Evolutionary conservation across 2,888 invertebrate genomes (phyloP), one percentile per base, ranked within the genome.

Genomic region (Hetaerina titia): DNA sequence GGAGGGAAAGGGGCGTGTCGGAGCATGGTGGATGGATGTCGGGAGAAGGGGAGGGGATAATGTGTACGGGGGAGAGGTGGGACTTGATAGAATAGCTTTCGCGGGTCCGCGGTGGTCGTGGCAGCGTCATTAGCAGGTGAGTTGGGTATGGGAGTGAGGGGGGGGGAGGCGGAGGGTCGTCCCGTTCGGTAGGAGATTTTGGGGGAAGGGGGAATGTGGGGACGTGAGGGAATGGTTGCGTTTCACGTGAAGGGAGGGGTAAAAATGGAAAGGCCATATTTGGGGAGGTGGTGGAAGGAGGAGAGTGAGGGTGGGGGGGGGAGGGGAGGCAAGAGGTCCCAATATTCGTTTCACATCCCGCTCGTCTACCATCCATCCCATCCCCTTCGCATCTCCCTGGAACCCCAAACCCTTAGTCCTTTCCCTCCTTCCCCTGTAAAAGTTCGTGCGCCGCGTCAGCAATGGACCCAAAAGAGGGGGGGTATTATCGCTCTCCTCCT

Each of bases 381-480:
- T 31, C 81, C 25, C 8, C 81, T 6, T 81, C 7, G 31, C 22
- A 15, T 15, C 81, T n/a, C 8, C 9, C 9, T 25, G 13, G n/a
- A 4, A 11, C 81, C 13, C 81, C n/a, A 45, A 45, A 45, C 45
- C 45, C 45, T 45, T 45, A 45, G 45, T 4, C 45, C 45, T 45
- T 45, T 81, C 81, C 15, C 11, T 17, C 25, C 81, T 9, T 5
- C 31, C 31, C 81, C 11, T 4, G 22, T 31, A 69, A 69, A 81
- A 81, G 81, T 81, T 81, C 81, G 81, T 81, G 81, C 25, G 81
- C 81, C 81, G 81, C 81, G 31, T 81, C 81, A 81, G 81, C 81
- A 81, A 81, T 81, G 31, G 81, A 81, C 81, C 81, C 69, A n/a
- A 22, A n/a, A 17, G 25, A 11, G 81, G 31, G 31, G 31, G 25